Evolutionary conservation across 1,140 invertebrate genomes (phyloP), one percentile per base, ranked within the genome.

Genomic region (Matsumurasca onukii): DNA sequence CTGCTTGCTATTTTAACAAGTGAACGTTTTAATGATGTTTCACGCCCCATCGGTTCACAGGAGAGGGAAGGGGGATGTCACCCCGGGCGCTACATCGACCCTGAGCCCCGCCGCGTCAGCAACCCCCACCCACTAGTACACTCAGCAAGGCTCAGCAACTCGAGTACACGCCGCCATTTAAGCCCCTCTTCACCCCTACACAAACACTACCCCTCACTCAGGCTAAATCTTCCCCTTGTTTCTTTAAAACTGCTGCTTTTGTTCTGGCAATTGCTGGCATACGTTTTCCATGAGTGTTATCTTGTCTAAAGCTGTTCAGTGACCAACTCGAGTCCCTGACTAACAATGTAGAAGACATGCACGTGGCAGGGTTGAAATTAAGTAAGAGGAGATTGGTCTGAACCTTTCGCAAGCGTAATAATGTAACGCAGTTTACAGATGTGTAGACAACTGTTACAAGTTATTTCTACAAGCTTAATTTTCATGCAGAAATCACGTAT

Each of bases 161-260:
- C 49, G 24, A 51, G 49, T 51, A 22, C n/a, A 20, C 49, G n/a
- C 49, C 49, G n/a, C 49, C 49, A 51, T 51, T 51, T 51, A 51
- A 51, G 49, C 49, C 49, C 49, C 49, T 51, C 49, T 51, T 3
- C 3, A 3, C n/a, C 49, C 3, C 49, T 22, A 9, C 49, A 51
- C 49, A 51, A 3, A 9, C 49, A 51, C 49, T 9, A 45, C 39
- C n/a, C 3, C 5, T 3, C 49, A 51, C 49, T 51, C 49, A 22
- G 5, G 3, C 9, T n/a, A 51, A 51, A 51, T 51, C 49, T 17
- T 51, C 49, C 49, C n/a, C 39, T n/a, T 51, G 49, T 51, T 51
- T 51, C 49, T 51, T 51, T 51, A 9, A 51, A 51, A 51, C 49
- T 20, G 49, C n/a, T 22, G 49, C 17, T 51, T 51, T 51, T 51